Evolutionary conservation across 2,113 vertebrate species (phyloP).

Genomic region (Phyllostomus hastatus): DNA sequence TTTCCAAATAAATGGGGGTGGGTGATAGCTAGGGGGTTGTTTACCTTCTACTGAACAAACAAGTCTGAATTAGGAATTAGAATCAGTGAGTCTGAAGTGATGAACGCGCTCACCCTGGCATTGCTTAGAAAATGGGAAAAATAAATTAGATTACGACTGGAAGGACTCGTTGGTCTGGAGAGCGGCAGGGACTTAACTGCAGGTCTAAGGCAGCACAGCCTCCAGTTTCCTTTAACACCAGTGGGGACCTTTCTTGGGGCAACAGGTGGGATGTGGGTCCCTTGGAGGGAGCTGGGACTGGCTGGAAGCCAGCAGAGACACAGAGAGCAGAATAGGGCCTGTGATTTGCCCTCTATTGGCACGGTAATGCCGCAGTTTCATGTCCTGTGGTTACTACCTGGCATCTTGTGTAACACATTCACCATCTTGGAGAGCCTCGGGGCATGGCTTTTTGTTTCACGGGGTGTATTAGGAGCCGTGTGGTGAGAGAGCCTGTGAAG

Average conservation of each 20-base stretch:
- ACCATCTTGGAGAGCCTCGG: background rate
- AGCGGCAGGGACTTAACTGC: conserved; percentile 67
- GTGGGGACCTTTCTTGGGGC: background rate
- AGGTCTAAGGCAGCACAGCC: background rate
- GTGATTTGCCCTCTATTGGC: background rate
- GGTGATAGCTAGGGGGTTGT: conserved; percentile 70
- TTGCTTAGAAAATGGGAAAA: conserved; percentile 70
- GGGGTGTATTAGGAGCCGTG: background rate
- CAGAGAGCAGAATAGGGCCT: background rate
- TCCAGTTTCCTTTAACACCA: background rate
- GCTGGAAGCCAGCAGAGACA: background rate
- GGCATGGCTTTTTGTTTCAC: conserved; percentile 8
- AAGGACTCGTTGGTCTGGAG: conserved; percentile 59
- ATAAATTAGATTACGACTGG: conserved; percentile 72
- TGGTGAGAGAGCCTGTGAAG: background rate
- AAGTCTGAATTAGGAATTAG: conserved; percentile 73
- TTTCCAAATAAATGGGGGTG: conserved; percentile 72
- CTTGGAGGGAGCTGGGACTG: background rate
- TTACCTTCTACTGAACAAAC: conserved; percentile 77
- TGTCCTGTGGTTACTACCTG: background rate
- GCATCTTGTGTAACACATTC: background rate
- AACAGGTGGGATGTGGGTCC: background rate
- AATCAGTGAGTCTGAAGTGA: conserved; percentile 67
- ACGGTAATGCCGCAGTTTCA: background rate
- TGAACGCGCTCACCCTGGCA: conserved; percentile 52